Evolutionary conservation across 2,113 vertebrate genomes (phyloP).

Genomic region (Picathartes gymnocephalus): DNA sequence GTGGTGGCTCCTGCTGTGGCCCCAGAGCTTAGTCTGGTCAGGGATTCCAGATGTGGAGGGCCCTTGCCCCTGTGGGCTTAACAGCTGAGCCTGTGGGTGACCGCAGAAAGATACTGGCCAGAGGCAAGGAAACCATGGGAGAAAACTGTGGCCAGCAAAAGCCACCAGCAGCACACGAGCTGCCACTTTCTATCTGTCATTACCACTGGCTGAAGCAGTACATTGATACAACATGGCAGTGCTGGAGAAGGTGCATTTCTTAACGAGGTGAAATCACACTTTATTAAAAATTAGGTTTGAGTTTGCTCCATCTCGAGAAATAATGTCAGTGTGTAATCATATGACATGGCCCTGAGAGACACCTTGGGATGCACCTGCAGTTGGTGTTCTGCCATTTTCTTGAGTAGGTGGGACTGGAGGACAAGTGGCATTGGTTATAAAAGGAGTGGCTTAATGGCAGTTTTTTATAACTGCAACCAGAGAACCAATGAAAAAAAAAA

Average conservation of each 20-base stretch:
- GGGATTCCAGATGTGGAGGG: not conserved
- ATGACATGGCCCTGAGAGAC: not conserved
- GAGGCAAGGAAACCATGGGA: not conserved
- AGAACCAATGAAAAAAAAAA: not conserved
- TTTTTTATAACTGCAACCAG: not conserved
- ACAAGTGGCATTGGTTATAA: not conserved
- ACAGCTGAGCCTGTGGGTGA: not conserved
- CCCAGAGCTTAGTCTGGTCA: not conserved
- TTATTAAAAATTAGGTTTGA: not conserved
- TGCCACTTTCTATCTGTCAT: not conserved
- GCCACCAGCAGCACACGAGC: not conserved
- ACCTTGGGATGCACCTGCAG: not conserved
- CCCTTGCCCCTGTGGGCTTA: not conserved
- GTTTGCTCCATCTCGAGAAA: not conserved
- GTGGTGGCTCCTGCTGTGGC: not conserved
- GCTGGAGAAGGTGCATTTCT: not conserved
- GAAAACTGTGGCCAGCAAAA: not conserved
- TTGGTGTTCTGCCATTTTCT: not conserved
- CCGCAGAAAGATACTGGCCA: not conserved
- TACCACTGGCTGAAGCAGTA: not conserved
- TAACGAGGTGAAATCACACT: not conserved
- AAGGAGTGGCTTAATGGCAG: not conserved
- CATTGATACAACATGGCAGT: not conserved
- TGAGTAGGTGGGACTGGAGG: not conserved
- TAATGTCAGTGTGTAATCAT: fast-evolving